A percentile compares a stretch with the other conserved stretches of the same genome.
These are phyloP conservation scores for Palythoa grandiflora DNA, from an alignment of 92 coral and sea anemone genomes.

Conservation along the genomic window DNA sequence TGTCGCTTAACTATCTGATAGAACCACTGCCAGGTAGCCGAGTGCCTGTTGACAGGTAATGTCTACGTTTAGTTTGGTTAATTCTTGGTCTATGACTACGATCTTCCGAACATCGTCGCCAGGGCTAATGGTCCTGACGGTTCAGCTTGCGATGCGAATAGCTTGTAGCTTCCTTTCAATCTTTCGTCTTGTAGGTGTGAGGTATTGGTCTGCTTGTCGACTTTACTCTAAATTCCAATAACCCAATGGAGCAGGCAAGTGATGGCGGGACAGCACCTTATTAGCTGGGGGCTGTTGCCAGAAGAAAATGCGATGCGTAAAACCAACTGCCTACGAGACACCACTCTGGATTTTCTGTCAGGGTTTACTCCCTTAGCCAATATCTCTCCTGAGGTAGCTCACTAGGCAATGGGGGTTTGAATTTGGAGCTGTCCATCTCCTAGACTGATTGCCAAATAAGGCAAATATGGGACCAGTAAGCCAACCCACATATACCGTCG, in stretches of 20 bases:
- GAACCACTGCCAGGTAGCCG: constrained; percentile 40
- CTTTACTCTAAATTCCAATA: constrained; percentile 25
- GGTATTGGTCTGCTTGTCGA: constrained; percentile 34
- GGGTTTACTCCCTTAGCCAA: neutral
- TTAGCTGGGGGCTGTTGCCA: constrained; percentile 54
- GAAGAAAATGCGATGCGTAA: neutral
- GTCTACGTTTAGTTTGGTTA: neutral
- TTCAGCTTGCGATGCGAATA: constrained; percentile 31
- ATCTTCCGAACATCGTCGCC: constrained; percentile 41
- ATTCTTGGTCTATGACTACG: neutral
- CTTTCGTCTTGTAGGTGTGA: constrained; percentile 12
- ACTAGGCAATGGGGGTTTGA: constrained; percentile 12
- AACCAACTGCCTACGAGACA: neutral
- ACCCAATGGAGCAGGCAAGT: constrained; percentile 56
- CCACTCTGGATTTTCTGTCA: constrained; percentile 1
- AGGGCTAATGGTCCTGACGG: constrained; percentile 48
- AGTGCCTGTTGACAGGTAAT: neutral
- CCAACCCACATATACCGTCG: too few relatives aligned
- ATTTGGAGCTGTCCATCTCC: neutral
- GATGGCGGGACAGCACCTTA: constrained; percentile 63
- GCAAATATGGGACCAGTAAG: too few relatives aligned
- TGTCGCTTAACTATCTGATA: constrained; percentile 36
- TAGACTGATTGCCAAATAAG: too few relatives aligned
- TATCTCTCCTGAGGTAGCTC: neutral
- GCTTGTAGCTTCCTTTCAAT: constrained; percentile 14